These are phyloP conservation scores for Columbina picui DNA, from an alignment of 2,113 vertebrate species.

Conservation along the genomic window DNA sequence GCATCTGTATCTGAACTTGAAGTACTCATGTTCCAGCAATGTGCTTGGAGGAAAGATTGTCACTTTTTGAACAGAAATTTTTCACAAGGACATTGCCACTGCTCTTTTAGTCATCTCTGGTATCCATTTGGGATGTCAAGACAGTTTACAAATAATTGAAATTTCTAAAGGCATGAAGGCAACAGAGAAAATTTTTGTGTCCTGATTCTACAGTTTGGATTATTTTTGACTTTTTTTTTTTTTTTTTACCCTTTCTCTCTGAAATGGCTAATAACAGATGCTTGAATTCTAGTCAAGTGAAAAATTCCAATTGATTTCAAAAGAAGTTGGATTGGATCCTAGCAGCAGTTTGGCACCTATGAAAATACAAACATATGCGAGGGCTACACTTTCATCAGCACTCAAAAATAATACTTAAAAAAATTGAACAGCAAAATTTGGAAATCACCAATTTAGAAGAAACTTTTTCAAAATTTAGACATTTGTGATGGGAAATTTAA, in stretches of 20 bases:
- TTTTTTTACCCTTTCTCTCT: neutral
- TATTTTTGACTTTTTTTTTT: neutral
- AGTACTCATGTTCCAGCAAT: neutral
- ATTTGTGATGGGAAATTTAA: neutral
- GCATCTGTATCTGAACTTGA: neutral
- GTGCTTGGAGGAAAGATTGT: fast-evolving
- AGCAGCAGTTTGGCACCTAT: slow-evolving; percentile 64
- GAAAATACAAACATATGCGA: slow-evolving; percentile 51
- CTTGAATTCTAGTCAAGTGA: slow-evolving; percentile 57
- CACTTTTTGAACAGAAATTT: neutral
- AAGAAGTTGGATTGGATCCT: slow-evolving; percentile 45
- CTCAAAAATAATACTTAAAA: neutral
- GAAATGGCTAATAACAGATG: slow-evolving; percentile 61
- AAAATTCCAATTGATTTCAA: slow-evolving; percentile 67
- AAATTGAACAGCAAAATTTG: neutral
- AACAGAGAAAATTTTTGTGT: neutral
- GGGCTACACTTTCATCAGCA: neutral
- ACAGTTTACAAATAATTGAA: neutral
- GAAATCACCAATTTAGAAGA: neutral
- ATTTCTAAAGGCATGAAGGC: neutral
- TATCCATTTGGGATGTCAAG: neutral
- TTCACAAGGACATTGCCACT: neutral
- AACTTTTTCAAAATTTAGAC: neutral
- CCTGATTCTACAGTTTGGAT: neutral
- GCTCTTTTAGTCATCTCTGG: neutral